Conservation (phyloP, 1,140 invertebrate species). For the Trissolcus basalis region DNA sequence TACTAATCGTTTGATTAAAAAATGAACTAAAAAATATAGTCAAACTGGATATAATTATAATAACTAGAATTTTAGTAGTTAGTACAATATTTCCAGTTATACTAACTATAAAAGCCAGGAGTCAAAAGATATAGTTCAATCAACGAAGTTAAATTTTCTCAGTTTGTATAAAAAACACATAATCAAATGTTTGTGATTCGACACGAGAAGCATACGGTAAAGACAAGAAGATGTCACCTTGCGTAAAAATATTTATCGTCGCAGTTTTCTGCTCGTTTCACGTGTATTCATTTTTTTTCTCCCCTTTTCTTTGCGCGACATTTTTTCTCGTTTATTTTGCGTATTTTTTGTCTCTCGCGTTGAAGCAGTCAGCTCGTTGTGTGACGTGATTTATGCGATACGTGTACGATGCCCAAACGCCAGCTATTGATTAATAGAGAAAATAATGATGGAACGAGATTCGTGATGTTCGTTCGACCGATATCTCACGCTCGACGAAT, state of each 20-base stretch:
- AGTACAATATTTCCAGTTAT: too few relatives aligned
- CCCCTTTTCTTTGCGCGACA: slow-evolving; percentile 3
- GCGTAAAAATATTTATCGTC: slow-evolving; percentile 29
- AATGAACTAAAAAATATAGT: too few relatives aligned
- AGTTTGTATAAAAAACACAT: too few relatives aligned
- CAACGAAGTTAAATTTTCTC: too few relatives aligned
- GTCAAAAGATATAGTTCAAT: too few relatives aligned
- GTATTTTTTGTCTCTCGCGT: slow-evolving; percentile 41
- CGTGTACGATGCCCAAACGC: slow-evolving; percentile 56
- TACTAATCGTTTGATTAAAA: too few relatives aligned
- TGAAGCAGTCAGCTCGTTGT: slow-evolving; percentile 51
- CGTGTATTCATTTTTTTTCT: slow-evolving; percentile 33
- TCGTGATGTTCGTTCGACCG: slow-evolving; percentile 57
- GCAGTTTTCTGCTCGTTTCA: slow-evolving; percentile 27
- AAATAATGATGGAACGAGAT: slow-evolving; percentile 59
- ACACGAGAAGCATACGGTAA: slow-evolving; percentile 2
- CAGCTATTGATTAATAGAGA: slow-evolving; percentile 59
- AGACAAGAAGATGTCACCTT: slow-evolving; percentile 27
- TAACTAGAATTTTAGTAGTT: too few relatives aligned
- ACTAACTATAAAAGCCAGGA: too few relatives aligned
- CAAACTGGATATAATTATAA: too few relatives aligned
- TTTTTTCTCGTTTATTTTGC: slow-evolving; percentile 31
- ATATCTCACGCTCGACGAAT: slow-evolving; percentile 60
- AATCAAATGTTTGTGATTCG: slow-evolving; percentile 1
- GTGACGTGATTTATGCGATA: slow-evolving; percentile 61